These are phyloP conservation scores for Diplogasteroides magnus DNA, from an alignment of 1,140 invertebrate species.

Conservation along the genomic window DNA sequence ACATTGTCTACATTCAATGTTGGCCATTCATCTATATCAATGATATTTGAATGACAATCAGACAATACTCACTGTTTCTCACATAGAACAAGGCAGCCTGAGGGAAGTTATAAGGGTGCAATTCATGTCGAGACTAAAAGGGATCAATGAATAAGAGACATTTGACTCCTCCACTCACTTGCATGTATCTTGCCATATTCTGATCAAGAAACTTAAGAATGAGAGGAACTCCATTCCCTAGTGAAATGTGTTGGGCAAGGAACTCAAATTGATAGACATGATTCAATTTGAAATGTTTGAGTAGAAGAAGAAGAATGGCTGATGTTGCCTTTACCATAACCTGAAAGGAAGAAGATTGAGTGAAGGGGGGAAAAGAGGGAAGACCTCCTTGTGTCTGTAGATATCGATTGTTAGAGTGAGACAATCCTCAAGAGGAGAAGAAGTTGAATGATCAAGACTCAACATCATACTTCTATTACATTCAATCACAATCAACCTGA, in stretches of 20 bases:
- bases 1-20: slow-evolving; percentile 87
- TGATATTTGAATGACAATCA: slow-evolving; percentile 57
- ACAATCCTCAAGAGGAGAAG: slow-evolving; percentile 72
- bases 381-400: slow-evolving; percentile 88
- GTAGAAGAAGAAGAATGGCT: slow-evolving; percentile 79
- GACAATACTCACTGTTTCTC: slow-evolving; percentile 37
- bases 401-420: slow-evolving; percentile 94
- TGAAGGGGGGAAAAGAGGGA: slow-evolving; percentile 81
- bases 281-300: slow-evolving; percentile 99
- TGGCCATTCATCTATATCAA: slow-evolving; percentile 78
- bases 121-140: slow-evolving; percentile 72
- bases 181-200: slow-evolving; percentile 89
- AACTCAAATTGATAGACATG: slow-evolving; percentile 97
- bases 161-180: slow-evolving; percentile 56
- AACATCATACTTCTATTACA: neutral
- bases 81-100: slow-evolving; percentile 43
- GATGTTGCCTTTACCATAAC: slow-evolving; percentile 97
- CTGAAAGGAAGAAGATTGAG: slow-evolving; percentile 81
- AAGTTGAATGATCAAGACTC: slow-evolving; percentile 22
- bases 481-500: slow-evolving; percentile 41
- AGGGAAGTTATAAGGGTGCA: slow-evolving; percentile 47
- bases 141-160: neutral
- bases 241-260: slow-evolving; percentile 82
- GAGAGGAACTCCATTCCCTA: slow-evolving; percentile 97
- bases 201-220: slow-evolving; percentile 99